Evolutionary conservation across 1,140 invertebrate species (phyloP).

Genomic region (Augochlora pura): DNA sequence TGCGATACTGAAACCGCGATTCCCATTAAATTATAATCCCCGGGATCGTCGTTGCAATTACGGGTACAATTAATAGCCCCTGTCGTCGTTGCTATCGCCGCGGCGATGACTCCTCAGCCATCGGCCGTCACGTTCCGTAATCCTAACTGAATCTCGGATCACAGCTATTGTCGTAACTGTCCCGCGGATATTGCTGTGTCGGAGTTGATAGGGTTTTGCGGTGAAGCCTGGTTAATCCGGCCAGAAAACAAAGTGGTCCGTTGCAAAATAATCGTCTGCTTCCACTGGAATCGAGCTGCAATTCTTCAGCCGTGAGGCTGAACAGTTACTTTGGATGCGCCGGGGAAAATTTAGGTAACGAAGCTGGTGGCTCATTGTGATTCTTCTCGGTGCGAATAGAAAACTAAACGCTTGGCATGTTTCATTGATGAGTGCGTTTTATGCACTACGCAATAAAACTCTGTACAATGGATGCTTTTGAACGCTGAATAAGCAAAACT

Average conservation of each 20-base stretch:
- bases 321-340: no score
- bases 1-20: conserved; percentile 17
- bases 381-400: no score
- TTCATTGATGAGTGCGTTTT: no score
- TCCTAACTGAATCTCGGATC: conserved; percentile 38
- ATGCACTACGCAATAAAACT: no score
- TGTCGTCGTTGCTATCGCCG: conserved; percentile 28
- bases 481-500: no score
- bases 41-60: conserved; percentile 45
- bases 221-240: conserved; percentile 22
- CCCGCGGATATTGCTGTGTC: conserved; percentile 47
- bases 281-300: no score
- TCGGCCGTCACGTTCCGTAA: conserved; percentile 45
- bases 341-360: no score
- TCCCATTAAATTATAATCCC: conserved; percentile 43
- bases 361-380: no score
- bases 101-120: conserved; percentile 5
- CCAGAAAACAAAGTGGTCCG: background rate
- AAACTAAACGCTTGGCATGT: no score
- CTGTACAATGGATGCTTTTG: no score
- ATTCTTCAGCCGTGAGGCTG: no score
- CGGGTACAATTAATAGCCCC: conserved; percentile 44
- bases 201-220: conserved; percentile 44
- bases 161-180: conserved; percentile 49
- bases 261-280: background rate